Base-by-base conservation (phyloP, 2,888 invertebrate species). In the Leucania comma region DNA sequence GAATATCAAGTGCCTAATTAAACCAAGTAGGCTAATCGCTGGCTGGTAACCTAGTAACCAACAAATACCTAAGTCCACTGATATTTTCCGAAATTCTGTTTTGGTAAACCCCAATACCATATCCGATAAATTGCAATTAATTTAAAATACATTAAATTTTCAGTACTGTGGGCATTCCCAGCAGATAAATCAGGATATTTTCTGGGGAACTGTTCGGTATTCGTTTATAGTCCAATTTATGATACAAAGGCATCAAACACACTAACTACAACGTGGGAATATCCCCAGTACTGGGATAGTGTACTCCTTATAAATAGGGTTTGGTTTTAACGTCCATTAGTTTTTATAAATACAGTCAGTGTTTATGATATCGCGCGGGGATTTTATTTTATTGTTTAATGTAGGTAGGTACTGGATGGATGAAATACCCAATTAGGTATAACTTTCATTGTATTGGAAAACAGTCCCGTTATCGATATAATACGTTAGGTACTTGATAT, bases 21-120 rank as follows among this genome's bases (percentile, higher is more conserved):
- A 6, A 10, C 29, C 29, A 3, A 29, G 29, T 3, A 29, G 29
- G 29, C 29, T 29, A 29, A 29, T 29, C 29, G 29, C 29, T 29
- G 38, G 38, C 38, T 38, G 22, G 32, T 29, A n/a, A 10, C 59
- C 35, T 29, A 56, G 48, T 65, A 29, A 73, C 56, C 24, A 38
- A 38, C 20, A 48, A n/a, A 24, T 32, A 17, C 29, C 42, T 22
- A n/a, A 14, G 14, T 61, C 10, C 29, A 54, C 24, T 35, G 1
- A 4, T 35, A 50, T 51, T 60, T 38, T 22, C 14, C n/a, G 5
- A 58, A 38, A n/a, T 48, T 32, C 46, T 10, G 9, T 60, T 57
- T 61, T 48, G 46, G 46, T 61, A 75, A 75, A 58, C 61, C 68
- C 48, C 22, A 20, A 42, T 58, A n/a, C 8, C 12, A 57, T 17